Percentiles rank a stretch among this genome's conserved stretches.
Conservation (phyloP, 2,797 vertebrate genomes). For the Vipera ursinii region DNA sequence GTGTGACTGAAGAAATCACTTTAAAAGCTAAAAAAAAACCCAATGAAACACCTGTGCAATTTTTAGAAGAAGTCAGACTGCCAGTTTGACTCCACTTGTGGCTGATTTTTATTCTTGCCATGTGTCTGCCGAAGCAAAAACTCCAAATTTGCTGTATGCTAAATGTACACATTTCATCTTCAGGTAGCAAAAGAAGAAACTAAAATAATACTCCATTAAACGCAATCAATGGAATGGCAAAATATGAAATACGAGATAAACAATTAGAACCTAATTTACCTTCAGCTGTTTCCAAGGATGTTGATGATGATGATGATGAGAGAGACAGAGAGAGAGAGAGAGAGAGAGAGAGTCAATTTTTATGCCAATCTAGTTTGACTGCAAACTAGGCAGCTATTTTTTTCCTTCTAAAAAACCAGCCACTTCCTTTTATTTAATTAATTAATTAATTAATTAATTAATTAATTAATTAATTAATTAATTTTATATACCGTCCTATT, state of each 20-base stretch:
- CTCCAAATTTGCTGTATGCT: not conserved
- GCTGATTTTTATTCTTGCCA: not conserved
- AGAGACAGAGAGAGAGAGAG: constrained; percentile 36
- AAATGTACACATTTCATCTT: not conserved
- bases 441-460: too few species aligned
- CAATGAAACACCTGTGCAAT: not conserved
- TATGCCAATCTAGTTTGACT: not conserved
- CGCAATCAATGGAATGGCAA: not conserved
- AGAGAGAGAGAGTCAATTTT: constrained; percentile 39
- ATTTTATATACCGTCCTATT: too few species aligned
- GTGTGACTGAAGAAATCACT: not conserved
- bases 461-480: too few species aligned
- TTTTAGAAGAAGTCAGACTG: not conserved
- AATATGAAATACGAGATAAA: not conserved
- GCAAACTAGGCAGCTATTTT: not conserved
- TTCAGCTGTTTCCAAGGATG: constrained; percentile 43
- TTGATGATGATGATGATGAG: not conserved
- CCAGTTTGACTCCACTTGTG: not conserved
- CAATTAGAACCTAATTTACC: constrained; percentile 49
- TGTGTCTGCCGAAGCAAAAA: not conserved
- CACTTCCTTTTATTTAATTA: not conserved
- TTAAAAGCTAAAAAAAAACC: not conserved
- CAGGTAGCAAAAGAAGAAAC: not conserved
- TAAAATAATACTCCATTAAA: not conserved
- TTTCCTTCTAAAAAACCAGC: not conserved